Conservation (phyloP, 2,888 invertebrate species). For the Ophioninae sp. region DNA sequence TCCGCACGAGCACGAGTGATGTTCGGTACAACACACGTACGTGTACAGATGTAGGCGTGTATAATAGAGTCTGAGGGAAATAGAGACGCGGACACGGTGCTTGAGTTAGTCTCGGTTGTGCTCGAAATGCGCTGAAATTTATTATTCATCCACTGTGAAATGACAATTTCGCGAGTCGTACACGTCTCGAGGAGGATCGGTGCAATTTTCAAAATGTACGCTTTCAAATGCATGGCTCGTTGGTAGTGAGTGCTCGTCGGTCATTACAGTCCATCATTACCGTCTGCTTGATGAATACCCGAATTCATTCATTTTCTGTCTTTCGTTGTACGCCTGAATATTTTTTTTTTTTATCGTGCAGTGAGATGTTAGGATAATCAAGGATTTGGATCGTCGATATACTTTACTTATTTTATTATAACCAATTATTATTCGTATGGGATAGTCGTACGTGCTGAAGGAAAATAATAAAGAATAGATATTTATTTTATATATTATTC, state of each 20-base stretch:
- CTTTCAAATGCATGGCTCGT: neutral
- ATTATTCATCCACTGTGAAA: constrained; percentile 19
- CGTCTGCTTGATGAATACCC: no score
- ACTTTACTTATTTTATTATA: no score
- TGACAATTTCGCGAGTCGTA: neutral
- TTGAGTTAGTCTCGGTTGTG: constrained; percentile 15
- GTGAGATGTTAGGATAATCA: no score
- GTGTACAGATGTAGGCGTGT: neutral
- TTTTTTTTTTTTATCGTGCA: no score
- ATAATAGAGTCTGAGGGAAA: neutral
- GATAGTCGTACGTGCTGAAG: no score
- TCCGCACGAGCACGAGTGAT: constrained; percentile 37
- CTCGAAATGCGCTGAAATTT: constrained; percentile 26
- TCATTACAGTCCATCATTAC: no score
- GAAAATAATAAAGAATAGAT: no score
- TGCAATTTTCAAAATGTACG: neutral
- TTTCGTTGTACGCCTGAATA: no score
- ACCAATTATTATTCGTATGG: no score
- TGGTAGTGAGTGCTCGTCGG: neutral
- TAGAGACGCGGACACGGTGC: constrained; percentile 27
- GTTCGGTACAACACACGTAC: constrained; percentile 1
- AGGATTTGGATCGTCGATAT: no score
- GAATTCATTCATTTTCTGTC: no score
- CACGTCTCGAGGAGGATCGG: neutral
- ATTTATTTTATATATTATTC: no score